Evolutionary conservation across 2,113 vertebrate genomes (phyloP).

Genomic region (Tursiops truncatus): DNA sequence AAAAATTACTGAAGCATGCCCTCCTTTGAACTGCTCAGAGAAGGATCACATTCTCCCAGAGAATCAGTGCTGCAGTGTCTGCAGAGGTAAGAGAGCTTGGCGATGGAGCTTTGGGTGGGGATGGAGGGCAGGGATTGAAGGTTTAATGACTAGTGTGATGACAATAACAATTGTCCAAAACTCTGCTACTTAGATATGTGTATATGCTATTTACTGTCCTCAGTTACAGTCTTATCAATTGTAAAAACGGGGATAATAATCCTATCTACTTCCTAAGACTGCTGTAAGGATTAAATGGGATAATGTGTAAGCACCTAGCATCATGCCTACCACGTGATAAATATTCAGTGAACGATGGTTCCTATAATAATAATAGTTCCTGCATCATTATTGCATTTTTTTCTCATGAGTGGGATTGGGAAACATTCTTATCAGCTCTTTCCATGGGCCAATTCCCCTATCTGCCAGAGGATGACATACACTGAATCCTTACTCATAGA

Average conservation of each 20-base stretch:
- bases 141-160: neutral
- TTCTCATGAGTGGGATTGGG: neutral
- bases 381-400: constrained; percentile 15
- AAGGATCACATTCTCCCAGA: constrained; percentile 92
- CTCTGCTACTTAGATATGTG: neutral
- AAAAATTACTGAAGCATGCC: constrained; percentile 91
- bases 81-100: constrained; percentile 87
- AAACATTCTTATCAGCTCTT: neutral
- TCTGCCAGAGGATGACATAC: neutral
- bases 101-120: neutral
- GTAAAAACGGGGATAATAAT: neutral
- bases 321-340: neutral
- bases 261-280: neutral
- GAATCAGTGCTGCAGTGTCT: constrained; percentile 95
- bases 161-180: no score
- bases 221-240: neutral
- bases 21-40: constrained; percentile 92
- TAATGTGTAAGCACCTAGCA: neutral
- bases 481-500: neutral
- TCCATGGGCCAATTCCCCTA: neutral
- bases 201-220: neutral
- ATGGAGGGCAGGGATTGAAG: neutral
- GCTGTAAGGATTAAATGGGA: constrained; percentile 29
- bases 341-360: neutral
- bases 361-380: constrained; percentile 23